Evolutionary conservation across 2,888 invertebrate species (phyloP), one percentile per base, ranked within the genome.

Genomic region (Oligia strigilis): DNA sequence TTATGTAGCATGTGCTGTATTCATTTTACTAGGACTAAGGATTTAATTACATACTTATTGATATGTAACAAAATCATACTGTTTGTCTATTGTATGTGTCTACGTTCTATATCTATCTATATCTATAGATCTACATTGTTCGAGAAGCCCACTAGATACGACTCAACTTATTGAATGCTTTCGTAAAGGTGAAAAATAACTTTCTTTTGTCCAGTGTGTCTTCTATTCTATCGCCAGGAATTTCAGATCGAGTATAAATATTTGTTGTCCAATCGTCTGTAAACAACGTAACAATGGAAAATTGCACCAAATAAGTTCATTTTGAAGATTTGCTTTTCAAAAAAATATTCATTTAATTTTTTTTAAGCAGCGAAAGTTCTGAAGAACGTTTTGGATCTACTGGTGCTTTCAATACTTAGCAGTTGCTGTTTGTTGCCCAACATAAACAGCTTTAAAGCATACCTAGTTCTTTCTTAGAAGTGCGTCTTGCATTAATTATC

Each of bases 131-230:
- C 55, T 72, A 17, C 2, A 52, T 71, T 29, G 58, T 29, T 17
- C 11, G 60, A 64, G 55, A 67, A 60, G 8, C 58, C 49, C 49
- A 58, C 17, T 19, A 69, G 52, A 52, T 72, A 64, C 71, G 67
- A 72, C 17, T 43, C 64, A 80, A 72, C 74, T 69, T 75, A 87
- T 78, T 75, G 66, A 84, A 87, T 49, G 72, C 52, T 80, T 84
- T 75, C 36, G 52, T 77, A 75, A 84, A 72, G 66, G 36, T 75
- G 75, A 75, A 70, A 86, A 83, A 86, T 78, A 77, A 77, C 70
- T 74, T 74, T 62, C 58, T 65, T 77, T 87, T 87, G 78, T 88
- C 66, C 77, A 49, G 75, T 64, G 40, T 40, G 72, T 75, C 17
- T 66, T 64, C 62, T 71, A 64, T 80, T 64, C 62, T 71, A 64